Percentiles rank a stretch among this genome's conserved stretches.
These are phyloP conservation scores for Bufotes viridis DNA, from an alignment of 2,797 vertebrate genomes.

Conservation along the genomic window DNA sequence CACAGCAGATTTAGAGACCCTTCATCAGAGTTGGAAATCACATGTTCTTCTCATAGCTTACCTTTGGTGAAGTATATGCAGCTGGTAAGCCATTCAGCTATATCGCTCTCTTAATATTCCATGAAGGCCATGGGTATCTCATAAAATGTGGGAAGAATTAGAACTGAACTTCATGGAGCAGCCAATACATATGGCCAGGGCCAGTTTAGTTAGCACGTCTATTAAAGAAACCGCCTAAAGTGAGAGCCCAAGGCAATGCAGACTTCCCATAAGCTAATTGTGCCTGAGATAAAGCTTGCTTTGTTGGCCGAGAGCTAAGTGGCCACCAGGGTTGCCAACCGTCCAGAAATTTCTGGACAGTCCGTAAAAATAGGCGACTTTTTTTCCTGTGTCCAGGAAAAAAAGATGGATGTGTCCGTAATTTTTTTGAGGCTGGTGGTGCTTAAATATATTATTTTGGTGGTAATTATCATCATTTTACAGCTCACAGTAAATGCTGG, in stretches of 20 bases:
- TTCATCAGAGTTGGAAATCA: not conserved
- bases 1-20: not conserved
- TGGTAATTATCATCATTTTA: too few relatives aligned
- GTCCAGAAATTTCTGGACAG: too few relatives aligned
- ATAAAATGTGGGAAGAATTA: not conserved
- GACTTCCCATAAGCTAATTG: not conserved
- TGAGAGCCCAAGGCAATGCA: not conserved
- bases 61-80: not conserved
- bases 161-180: not conserved
- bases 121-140: not conserved
- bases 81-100: not conserved
- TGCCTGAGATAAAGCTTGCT: not conserved
- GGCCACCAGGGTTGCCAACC: not conserved
- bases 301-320: not conserved
- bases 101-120: not conserved
- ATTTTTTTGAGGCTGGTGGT: too few relatives aligned
- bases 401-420: too few relatives aligned
- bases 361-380: too few relatives aligned
- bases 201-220: not conserved
- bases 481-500: too few relatives aligned
- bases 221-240: not conserved
- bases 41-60: not conserved
- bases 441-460: too few relatives aligned
- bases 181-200: not conserved
- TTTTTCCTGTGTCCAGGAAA: too few relatives aligned